A percentile compares a stretch with the other conserved stretches of the same genome.
Conservation (phyloP, 2,113 vertebrate species). For the Lycaon pictus region DNA sequence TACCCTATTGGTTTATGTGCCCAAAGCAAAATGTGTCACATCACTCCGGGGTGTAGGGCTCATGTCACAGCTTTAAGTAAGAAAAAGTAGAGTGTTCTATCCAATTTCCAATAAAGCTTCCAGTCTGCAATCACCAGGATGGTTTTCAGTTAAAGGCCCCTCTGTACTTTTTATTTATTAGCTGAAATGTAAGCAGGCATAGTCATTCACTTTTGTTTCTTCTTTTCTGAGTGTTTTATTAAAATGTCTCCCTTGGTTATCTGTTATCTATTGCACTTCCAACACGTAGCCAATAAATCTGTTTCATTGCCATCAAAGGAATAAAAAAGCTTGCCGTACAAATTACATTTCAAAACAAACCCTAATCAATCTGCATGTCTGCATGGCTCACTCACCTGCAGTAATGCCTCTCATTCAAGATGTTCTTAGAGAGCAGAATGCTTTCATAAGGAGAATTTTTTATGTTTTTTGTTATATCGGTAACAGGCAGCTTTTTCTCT, state of each 20-base stretch:
- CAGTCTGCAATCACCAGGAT: neutral
- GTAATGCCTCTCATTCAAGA: conserved; percentile 69
- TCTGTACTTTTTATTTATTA: conserved; percentile 81
- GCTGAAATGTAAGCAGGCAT: conserved; percentile 56
- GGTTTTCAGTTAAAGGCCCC: conserved; percentile 25
- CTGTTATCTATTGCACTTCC: conserved; percentile 47
- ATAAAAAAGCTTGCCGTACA: conserved; percentile 70
- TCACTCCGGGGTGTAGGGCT: neutral
- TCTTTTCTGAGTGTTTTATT: conserved; percentile 65
- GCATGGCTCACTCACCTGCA: conserved; percentile 46
- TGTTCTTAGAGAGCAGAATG: conserved; percentile 75
- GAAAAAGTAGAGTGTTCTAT: conserved; percentile 60
- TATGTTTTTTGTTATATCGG: conserved; percentile 73
- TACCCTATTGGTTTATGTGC: neutral
- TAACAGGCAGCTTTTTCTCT: conserved; percentile 80
- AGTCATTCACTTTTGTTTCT: conserved; percentile 21
- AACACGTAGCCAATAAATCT: conserved; percentile 70
- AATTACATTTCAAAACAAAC: conserved; percentile 75
- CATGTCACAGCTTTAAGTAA: neutral
- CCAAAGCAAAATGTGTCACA: neutral
- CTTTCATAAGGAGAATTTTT: conserved; percentile 78
- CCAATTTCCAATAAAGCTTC: neutral
- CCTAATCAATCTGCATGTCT: conserved; percentile 71
- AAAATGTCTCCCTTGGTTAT: conserved; percentile 64
- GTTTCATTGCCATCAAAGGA: conserved; percentile 63